Conservation (phyloP, 2,888 invertebrate species). For the Drosophila prolongata region DNA sequence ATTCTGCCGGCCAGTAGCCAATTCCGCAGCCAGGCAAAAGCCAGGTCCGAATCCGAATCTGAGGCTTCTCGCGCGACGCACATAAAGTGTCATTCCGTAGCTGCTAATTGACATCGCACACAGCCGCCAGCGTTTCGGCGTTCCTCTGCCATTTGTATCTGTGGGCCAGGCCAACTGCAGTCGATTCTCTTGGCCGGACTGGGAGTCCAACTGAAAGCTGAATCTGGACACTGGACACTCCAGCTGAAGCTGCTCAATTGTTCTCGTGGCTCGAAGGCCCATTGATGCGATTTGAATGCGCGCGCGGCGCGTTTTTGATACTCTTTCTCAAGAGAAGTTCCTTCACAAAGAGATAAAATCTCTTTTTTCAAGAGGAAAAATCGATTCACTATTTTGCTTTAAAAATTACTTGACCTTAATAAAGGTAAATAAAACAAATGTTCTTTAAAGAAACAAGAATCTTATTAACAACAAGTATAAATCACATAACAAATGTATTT, state of each 20-base stretch:
- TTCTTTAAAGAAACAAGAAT: too few species aligned
- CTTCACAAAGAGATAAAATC: neutral
- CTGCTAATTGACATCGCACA: conserved; percentile 85
- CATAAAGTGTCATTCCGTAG: conserved; percentile 84
- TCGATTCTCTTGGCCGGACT: conserved; percentile 32
- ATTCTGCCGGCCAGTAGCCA: conserved; percentile 48
- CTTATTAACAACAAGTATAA: too few species aligned
- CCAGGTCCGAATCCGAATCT: conserved; percentile 10
- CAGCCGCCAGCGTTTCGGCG: conserved; percentile 46
- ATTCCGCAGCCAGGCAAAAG: conserved; percentile 25
- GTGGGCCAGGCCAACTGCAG: conserved; percentile 19
- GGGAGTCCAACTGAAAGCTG: conserved; percentile 17
- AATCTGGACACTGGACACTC: conserved; percentile 10
- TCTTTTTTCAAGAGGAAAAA: too few species aligned
- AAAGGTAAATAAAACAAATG: too few species aligned
- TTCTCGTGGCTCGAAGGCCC: conserved; percentile 57
- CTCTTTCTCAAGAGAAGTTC: conserved; percentile 2
- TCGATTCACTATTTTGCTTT: too few species aligned
- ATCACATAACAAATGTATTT: too few species aligned
- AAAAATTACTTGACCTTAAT: too few species aligned
- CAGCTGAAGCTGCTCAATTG: conserved; percentile 63
- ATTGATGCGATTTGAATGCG: conserved; percentile 77
- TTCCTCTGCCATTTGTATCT: conserved; percentile 18
- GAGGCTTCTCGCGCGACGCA: conserved; percentile 75
- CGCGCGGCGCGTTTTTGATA: conserved; percentile 57